These are phyloP conservation scores for Pangasius macronema DNA, from an alignment of 2,797 vertebrate genomes.

Conservation along the genomic window DNA sequence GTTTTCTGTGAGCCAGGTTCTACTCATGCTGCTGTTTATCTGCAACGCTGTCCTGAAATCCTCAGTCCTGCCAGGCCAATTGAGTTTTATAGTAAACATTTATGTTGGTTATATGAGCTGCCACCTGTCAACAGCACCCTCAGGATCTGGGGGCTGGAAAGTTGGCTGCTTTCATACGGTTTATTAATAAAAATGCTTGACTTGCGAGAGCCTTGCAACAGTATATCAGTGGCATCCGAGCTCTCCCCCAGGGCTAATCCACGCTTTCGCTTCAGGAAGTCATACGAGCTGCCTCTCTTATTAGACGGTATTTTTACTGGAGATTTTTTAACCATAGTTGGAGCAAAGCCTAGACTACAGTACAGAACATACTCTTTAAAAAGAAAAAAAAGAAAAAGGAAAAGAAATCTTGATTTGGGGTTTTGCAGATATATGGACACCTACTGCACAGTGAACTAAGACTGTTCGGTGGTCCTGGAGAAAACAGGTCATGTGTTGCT, in stretches of 20 bases:
- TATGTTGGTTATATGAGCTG: neutral
- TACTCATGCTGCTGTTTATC: too few species aligned
- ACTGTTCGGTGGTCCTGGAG: neutral
- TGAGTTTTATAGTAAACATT: slow-evolving; percentile 1
- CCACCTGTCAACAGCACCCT: slow-evolving; percentile 13
- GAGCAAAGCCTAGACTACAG: neutral
- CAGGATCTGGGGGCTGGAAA: neutral
- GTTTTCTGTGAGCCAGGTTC: neutral
- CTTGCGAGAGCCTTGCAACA: slow-evolving; percentile 39
- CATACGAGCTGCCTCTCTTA: slow-evolving; percentile 6
- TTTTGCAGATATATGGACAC: neutral
- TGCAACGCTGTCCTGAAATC: neutral
- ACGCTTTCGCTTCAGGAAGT: neutral
- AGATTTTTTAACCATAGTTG: neutral
- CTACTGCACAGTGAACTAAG: too few species aligned
- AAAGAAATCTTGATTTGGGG: neutral
- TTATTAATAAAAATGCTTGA: slow-evolving; percentile 56
- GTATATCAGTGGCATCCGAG: slow-evolving; percentile 39
- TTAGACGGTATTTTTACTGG: neutral
- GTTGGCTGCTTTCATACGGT: slow-evolving; percentile 20
- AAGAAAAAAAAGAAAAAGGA: too few species aligned
- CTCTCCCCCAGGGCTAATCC: slow-evolving; percentile 40
- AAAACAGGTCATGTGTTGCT: neutral
- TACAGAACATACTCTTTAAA: neutral
- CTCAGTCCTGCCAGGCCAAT: neutral